These are phyloP conservation scores for Bemisia tabaci DNA, from an alignment of 1,140 invertebrate genomes.

Conservation along the genomic window DNA sequence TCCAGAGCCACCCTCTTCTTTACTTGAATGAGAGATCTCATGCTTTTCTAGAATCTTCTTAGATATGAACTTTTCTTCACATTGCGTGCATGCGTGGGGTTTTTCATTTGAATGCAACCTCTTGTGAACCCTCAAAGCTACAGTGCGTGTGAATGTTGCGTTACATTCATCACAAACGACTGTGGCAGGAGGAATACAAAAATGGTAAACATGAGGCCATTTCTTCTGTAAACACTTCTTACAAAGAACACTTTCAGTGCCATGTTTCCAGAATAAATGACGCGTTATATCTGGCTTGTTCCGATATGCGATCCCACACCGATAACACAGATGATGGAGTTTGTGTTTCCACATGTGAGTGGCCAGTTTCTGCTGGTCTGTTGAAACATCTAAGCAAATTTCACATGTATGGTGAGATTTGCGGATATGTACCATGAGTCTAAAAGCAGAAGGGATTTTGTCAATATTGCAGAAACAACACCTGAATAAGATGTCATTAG, in stretches of 20 bases:
- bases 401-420: slow-evolving; percentile 71
- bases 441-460: slow-evolving; percentile 64
- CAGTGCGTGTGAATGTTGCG: slow-evolving; percentile 52
- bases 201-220: slow-evolving; percentile 81
- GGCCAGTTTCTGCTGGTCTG: slow-evolving; percentile 58
- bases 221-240: slow-evolving; percentile 74
- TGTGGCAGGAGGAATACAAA: slow-evolving; percentile 59
- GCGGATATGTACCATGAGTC: slow-evolving; percentile 69
- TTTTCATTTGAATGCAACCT: slow-evolving; percentile 53
- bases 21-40: slow-evolving; percentile 11
- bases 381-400: slow-evolving; percentile 64
- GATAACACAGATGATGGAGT: slow-evolving; percentile 66
- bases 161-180: slow-evolving; percentile 70
- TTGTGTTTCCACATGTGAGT: slow-evolving; percentile 82
- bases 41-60: slow-evolving; percentile 62
- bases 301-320: slow-evolving; percentile 67
- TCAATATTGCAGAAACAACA: slow-evolving; percentile 60
- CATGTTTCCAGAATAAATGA: slow-evolving; percentile 82
- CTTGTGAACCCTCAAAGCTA: slow-evolving; percentile 69
- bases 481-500: slow-evolving; percentile 42
- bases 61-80: slow-evolving; percentile 62
- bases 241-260: slow-evolving; percentile 69
- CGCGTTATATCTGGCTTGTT: slow-evolving; percentile 75
- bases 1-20: slow-evolving; percentile 25
- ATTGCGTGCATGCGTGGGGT: slow-evolving; percentile 56